phyloP scores from a whole-genome alignment of 2,113 vertebrate species.

The Oncorhynchus clarkii region DNA sequence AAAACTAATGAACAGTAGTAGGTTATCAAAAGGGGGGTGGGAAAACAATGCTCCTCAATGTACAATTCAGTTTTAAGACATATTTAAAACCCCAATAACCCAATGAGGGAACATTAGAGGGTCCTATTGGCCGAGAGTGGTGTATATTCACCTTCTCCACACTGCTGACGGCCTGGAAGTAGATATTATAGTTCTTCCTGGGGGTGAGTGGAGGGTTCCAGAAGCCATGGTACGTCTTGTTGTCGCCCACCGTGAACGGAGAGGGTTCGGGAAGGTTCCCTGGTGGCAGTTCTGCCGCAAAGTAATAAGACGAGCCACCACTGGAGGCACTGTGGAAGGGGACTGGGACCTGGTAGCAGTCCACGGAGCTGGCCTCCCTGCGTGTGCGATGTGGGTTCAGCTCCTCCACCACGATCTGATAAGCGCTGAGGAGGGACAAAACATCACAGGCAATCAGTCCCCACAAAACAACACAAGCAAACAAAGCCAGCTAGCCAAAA shows the following conservation, averaged over 20 bases:
- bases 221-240: slow-evolving; percentile 95
- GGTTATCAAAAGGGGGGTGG: no score
- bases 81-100: no score
- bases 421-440: slow-evolving; percentile 76
- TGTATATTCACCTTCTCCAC: slow-evolving; percentile 85
- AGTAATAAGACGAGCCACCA: slow-evolving; percentile 88
- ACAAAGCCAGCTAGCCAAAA: no score
- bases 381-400: slow-evolving; percentile 85
- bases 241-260: slow-evolving; percentile 96
- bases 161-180: slow-evolving; percentile 98
- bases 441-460: not conserved
- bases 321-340: slow-evolving; percentile 83
- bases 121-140: no score
- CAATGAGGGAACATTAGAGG: no score
- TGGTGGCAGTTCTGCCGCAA: slow-evolving; percentile 91
- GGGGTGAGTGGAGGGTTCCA: slow-evolving; percentile 95
- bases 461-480: no score
- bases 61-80: no score
- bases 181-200: slow-evolving; percentile 98
- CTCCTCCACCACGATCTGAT: slow-evolving; percentile 96
- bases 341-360: slow-evolving; percentile 91
- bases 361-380: slow-evolving; percentile 79
- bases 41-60: no score
- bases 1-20: no score
- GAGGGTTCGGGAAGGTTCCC: slow-evolving; percentile 87